Conservation (phyloP, 1,140 invertebrate species). For the Trypoxylus dichotomus region DNA sequence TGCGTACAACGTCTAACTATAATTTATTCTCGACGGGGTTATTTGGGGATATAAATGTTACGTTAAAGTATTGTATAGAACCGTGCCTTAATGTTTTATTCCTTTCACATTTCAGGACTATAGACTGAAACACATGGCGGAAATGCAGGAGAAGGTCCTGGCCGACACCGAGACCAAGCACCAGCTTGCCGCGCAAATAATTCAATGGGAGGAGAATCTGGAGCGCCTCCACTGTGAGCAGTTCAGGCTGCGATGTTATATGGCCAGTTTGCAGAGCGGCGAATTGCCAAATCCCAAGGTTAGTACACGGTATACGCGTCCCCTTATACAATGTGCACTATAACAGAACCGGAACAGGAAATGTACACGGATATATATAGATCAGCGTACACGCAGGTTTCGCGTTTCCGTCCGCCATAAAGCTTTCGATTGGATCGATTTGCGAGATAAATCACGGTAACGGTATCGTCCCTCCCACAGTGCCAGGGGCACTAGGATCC, state of each 20-base stretch:
- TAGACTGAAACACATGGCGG: slow-evolving; percentile 97
- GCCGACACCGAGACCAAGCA: slow-evolving; percentile 87
- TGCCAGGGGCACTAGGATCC: not conserved
- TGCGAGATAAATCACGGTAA: not conserved
- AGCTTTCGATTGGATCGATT: not conserved
- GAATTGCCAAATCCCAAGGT: slow-evolving; percentile 98
- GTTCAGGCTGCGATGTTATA: slow-evolving; percentile 93
- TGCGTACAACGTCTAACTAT: too few species aligned
- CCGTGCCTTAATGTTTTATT: not conserved
- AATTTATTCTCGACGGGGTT: too few species aligned
- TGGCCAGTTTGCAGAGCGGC: slow-evolving; percentile 92
- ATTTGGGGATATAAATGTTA: too few species aligned
- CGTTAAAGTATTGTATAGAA: too few species aligned
- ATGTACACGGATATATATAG: not conserved
- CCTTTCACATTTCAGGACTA: slow-evolving; percentile 72
- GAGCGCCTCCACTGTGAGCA: slow-evolving; percentile 96
- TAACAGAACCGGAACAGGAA: not conserved
- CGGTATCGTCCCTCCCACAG: not conserved
- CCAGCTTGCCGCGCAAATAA: slow-evolving; percentile 89
- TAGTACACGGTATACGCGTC: slow-evolving; percentile 43
- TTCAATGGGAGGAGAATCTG: slow-evolving; percentile 95
- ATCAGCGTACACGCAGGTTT: not conserved
- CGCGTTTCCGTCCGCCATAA: not conserved
- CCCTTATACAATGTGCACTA: not conserved
- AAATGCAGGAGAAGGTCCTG: slow-evolving; percentile 92